Base-by-base conservation (phyloP, 1,140 invertebrate genomes). In the Cecropterus lyciades region DNA sequence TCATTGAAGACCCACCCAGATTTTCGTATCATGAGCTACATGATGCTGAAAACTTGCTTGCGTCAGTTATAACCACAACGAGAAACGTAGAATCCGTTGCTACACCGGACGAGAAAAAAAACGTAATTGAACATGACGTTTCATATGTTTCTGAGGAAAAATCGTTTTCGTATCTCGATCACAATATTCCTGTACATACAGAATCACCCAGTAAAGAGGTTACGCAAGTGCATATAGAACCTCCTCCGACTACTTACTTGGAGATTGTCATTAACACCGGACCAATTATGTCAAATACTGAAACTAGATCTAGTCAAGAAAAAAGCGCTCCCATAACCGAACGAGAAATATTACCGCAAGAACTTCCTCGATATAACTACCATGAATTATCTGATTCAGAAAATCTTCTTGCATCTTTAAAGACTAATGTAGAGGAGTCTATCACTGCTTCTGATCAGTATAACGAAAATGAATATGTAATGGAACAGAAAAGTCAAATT, bases 21-120 rank as follows among this genome's bases (percentile, higher is more conserved):
- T 62, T 62, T 11, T 56, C 43, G 10, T 74, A 72, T 62, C 59
- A 75, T 45, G 64, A 73, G 20, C 46, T 69, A 40, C 59, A 59
- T 9, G 65, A 73, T 57, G 67, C 70, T 33, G 75, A 77, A 65
- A 24, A 56, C 16, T 15, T 52, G 5, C 51, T 70, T 13, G 66
- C 66, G 14, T 49, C 17, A 13, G 11, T 33, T 48, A 7, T 20
- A 5, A 37, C 57, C 17, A 60, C 27, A 17, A 13, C 1, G 15
- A 14, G 13, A 48, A 43, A 46, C 1, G 14, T 27, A 16, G 45
- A 9, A 10, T 14, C 6, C 3, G 27, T 13, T 14, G 37, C 15
- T 1, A 30, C n/a, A 33, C n/a, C n/a, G 1, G 24, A 60, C n/a
- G 13, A 17, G 11, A 11, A 9, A n/a, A 3, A 10, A 49, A 45